Percentiles rank a stretch among this genome's conserved stretches.
Conservation (phyloP, 2,113 vertebrate species). For the Rattus norvegicus region DNA sequence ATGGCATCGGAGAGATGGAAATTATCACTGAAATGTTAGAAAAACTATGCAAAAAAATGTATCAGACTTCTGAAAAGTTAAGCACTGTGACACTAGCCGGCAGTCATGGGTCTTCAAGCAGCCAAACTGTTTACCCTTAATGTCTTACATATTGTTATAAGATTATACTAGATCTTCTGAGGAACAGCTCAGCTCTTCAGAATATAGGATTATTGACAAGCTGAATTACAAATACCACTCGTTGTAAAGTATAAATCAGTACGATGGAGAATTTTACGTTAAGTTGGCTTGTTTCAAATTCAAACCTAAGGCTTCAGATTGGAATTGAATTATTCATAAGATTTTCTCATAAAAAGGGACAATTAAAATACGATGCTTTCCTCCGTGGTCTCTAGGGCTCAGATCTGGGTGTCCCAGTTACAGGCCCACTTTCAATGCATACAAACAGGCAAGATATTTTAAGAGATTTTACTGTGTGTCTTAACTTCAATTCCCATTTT, state of each 20-base stretch:
- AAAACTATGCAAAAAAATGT: background rate
- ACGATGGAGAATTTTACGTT: background rate
- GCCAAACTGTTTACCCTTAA: background rate
- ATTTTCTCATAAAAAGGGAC: background rate
- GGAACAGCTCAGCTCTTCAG: background rate
- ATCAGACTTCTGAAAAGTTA: slow-evolving; percentile 9
- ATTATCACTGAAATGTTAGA: background rate
- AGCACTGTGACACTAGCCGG: background rate
- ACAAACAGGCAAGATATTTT: background rate
- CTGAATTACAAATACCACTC: background rate
- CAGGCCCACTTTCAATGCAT: background rate
- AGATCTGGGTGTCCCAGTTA: background rate
- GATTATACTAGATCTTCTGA: background rate
- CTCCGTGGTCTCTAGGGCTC: background rate
- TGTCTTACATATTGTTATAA: slow-evolving; percentile 11
- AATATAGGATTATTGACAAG: slow-evolving; percentile 38
- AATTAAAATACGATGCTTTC: background rate
- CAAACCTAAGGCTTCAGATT: background rate
- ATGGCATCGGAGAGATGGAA: background rate
- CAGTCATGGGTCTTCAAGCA: background rate
- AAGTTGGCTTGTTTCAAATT: slow-evolving; percentile 32
- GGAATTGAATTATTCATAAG: background rate
- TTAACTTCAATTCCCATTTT: background rate
- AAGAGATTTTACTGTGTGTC: background rate
- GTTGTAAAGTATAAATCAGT: slow-evolving; percentile 11